Percentiles rank a stretch among this genome's conserved stretches.
These are phyloP conservation scores for Eupithecia subfuscata DNA, from an alignment of 2,888 invertebrate genomes.

Conservation along the genomic window DNA sequence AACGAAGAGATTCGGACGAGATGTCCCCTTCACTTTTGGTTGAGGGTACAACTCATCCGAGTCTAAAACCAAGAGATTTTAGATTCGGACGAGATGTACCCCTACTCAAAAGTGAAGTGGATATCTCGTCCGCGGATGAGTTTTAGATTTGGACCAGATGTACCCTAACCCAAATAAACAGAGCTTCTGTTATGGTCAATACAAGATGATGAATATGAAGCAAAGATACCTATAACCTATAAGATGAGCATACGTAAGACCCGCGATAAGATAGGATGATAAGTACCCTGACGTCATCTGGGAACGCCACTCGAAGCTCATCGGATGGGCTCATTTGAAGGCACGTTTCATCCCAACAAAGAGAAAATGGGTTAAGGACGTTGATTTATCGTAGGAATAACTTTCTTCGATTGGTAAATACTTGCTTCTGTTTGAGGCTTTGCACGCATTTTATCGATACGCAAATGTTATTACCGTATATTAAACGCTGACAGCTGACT, in stretches of 20 bases:
- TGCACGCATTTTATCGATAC: not conserved
- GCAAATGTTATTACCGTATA: no score
- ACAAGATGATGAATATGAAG: not conserved
- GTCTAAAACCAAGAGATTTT: no score
- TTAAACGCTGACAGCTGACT: no score
- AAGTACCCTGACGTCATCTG: slow-evolving; percentile 32
- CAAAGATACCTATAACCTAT: not conserved
- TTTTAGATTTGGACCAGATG: no score
- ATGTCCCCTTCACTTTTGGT: no score
- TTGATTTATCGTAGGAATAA: not conserved
- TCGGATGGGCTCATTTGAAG: slow-evolving; percentile 29
- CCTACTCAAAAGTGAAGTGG: no score
- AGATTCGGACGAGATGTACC: no score
- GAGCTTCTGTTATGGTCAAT: not conserved
- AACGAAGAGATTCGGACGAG: no score
- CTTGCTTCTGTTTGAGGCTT: not conserved
- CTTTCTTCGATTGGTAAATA: not conserved
- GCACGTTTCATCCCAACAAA: slow-evolving; percentile 23
- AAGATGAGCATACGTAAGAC: not conserved
- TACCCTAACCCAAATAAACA: no score
- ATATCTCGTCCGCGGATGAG: no score
- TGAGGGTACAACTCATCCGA: no score
- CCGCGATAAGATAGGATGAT: not conserved
- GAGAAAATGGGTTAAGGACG: slow-evolving; percentile 11
- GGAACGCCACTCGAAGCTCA: slow-evolving; percentile 22